phyloP scores from a whole-genome alignment of 2,797 vertebrate genomes.

The Gymnothorax reevesii region DNA sequence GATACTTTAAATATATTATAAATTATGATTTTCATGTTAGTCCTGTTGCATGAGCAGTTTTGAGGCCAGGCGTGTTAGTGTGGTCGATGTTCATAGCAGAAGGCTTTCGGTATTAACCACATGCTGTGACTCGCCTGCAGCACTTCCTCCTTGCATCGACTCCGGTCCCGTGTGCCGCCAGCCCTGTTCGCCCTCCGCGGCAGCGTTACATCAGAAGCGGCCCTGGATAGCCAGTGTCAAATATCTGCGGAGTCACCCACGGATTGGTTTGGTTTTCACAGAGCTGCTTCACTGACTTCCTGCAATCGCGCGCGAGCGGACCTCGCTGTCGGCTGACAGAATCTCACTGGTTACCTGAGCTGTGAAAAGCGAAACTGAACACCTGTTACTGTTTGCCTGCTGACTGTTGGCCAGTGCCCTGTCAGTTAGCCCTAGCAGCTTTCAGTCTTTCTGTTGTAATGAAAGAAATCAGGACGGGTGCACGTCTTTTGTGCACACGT shows the following conservation, averaged over 20 bases:
- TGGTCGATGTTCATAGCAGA: background rate
- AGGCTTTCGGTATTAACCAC: background rate
- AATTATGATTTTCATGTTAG: too few species aligned
- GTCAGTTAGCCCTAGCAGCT: background rate
- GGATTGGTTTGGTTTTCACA: background rate
- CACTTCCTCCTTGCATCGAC: background rate
- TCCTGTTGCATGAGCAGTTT: too few species aligned
- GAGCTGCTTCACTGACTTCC: background rate
- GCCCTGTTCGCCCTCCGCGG: background rate
- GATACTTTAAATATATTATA: too few species aligned
- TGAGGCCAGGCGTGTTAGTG: background rate
- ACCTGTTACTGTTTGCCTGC: background rate
- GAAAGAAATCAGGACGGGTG: background rate
- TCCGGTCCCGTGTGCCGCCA: background rate
- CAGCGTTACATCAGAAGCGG: background rate
- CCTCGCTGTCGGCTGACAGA: background rate
- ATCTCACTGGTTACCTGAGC: background rate
- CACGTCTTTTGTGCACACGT: background rate
- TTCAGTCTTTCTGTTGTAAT: background rate
- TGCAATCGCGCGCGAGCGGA: background rate
- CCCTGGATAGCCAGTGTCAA: background rate
- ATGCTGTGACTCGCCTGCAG: background rate
- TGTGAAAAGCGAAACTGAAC: background rate
- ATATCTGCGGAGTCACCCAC: background rate
- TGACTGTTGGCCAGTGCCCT: background rate